Evolutionary conservation across 1,140 invertebrate species (phyloP), one percentile per base, ranked within the genome.

Genomic region (Bombus difficillimus): DNA sequence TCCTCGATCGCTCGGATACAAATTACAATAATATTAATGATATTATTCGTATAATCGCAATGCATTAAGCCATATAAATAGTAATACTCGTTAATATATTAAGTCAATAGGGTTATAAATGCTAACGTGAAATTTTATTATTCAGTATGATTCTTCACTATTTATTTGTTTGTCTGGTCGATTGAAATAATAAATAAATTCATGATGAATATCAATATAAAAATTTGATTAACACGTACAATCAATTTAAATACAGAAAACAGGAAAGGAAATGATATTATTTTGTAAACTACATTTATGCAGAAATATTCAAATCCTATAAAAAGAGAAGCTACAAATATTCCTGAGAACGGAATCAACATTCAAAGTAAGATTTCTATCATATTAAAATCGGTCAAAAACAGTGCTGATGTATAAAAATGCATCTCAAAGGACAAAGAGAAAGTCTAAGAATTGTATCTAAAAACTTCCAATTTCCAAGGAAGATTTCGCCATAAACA

Each of bases 11-110:
- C 9, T 64, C 64, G 15, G 37, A 59, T 76, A 72, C 71, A 39
- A 47, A 69, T 43, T 41, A 37, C 82, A 13, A 68, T 39, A 88
- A 80, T 85, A 32, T 28, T 8, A 81, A 66, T 39, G 12, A 28
- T 13, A n/a, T 77, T 85, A 34, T 25, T 47, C 12, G 18, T 25
- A 0, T 37, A 47, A 18, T 57, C 6, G 5, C 8, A 57, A 59
- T 34, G 8, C 37, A 73, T 34, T 62, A 22, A 53, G 59, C 2
- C 10, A 2, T 32, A 41, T 37, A 9, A 79, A 53, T 15, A 74
- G 66, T 53, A 59, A 68, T 43, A 25, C 41, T 59, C 12, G 5
- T 37, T 28, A 28, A 74, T 39, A 37, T 53, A n/a, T 41, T 32
- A 22, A 43, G 9, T 15, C 2, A 32, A n/a, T 10, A 15, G 0